phyloP scores from a whole-genome alignment of 1,140 invertebrate species.

The Danaus melanippus region DNA sequence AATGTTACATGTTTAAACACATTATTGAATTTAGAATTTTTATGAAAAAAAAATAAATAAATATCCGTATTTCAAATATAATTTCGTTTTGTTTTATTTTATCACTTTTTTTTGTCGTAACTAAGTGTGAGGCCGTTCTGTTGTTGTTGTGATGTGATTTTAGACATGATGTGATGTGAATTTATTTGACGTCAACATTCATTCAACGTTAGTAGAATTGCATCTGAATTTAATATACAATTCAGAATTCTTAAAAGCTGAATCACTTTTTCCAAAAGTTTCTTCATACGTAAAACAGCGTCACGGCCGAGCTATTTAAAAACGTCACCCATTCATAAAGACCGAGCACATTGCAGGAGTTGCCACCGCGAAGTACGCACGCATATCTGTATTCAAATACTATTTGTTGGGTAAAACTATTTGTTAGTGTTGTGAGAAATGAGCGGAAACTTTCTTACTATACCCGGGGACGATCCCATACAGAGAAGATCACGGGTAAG shows the following conservation, averaged over 20 bases:
- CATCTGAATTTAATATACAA: background rate
- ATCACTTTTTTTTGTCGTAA: background rate
- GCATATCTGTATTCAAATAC: constrained; percentile 18
- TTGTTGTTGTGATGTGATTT: too few relatives aligned
- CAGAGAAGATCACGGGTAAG: constrained; percentile 57
- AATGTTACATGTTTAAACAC: constrained; percentile 73
- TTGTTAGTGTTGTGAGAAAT: constrained; percentile 39
- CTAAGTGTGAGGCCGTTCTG: too few relatives aligned
- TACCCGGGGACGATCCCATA: constrained; percentile 52
- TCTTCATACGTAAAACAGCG: constrained; percentile 28
- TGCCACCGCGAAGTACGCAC: constrained; percentile 47
- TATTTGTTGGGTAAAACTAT: constrained; percentile 14
- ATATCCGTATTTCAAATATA: constrained; percentile 72
- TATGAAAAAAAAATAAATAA: constrained; percentile 70
- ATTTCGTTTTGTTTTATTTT: constrained; percentile 51
- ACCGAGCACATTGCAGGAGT: constrained; percentile 32
- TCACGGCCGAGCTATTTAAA: constrained; percentile 47
- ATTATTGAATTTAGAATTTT: constrained; percentile 73
- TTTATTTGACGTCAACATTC: too few relatives aligned
- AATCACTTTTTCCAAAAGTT: too few relatives aligned
- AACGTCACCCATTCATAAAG: constrained; percentile 68
- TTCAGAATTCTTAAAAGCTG: background rate
- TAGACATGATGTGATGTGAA: too few relatives aligned
- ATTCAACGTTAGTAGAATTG: too few relatives aligned
- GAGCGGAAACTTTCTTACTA: constrained; percentile 65